Base-by-base conservation (phyloP, 2,113 vertebrate species). In the Orthonyx spaldingii region DNA sequence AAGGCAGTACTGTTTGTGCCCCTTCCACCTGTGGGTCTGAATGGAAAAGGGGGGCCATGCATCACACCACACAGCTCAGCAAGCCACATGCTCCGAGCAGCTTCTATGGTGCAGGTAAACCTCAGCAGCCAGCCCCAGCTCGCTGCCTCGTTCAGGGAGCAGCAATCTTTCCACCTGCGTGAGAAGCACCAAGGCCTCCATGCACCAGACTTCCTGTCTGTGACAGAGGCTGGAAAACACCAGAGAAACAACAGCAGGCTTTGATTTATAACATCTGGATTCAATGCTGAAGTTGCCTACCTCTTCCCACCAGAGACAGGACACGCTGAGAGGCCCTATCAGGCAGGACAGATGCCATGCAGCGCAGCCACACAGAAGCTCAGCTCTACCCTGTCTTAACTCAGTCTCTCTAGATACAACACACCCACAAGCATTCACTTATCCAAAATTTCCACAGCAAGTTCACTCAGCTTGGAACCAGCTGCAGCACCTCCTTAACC, bases 21-120 rank as follows among this genome's bases (percentile, higher is more conserved):
- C 68, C 39, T 81, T 87, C 49, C 49, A 81, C 46, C 63, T 53
- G 24, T 4, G 22, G 44, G 35, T 85, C 87, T 46, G 83, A 74
- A 69, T 65, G 63, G 32, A 52, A 52, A 71, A 68, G 21, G n/a
- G 23, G 33, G 53, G 56, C 64, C 96, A 95, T 95, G 95, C 96
- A 96, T 68, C 95, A 96, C 90, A 92, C 37, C 96, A 97, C 83
- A 87, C 93, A 87, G 87, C 53, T 86, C 93, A 95, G 90, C 93
- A 96, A 97, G 94, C 89, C 82, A 13, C 95, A 93, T 91, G 93
- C 95, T 70, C 89, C 37, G 5, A 82, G 94, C 95, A 84, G 87
- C 42, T 52, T 22, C 69, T 41, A n/a, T 17, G 88, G 53, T 72
- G 88, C 90, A 83, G 52, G 47, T 9, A 28, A 57, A 60, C 6